Evolutionary conservation across 2,797 vertebrate species (phyloP).

Genomic region (Alosa sapidissima): DNA sequence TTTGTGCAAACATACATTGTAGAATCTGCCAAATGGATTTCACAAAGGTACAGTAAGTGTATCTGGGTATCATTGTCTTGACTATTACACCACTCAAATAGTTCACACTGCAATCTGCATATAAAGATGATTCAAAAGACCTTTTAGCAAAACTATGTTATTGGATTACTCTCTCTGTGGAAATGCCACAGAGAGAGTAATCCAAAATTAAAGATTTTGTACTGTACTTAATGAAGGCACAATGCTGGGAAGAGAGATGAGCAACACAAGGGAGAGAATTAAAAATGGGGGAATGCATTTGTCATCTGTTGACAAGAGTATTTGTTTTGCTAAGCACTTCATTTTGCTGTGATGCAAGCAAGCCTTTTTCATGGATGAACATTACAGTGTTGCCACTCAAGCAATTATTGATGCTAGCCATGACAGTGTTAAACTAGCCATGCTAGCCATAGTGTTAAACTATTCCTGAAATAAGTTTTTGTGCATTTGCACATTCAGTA

Average conservation of each 20-base stretch:
- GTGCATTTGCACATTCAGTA: background rate
- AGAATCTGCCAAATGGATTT: background rate
- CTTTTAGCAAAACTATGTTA: slow-evolving; percentile 36
- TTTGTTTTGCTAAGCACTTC: slow-evolving; percentile 13
- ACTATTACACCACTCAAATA: background rate
- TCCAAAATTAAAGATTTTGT: background rate
- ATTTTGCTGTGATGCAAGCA: background rate
- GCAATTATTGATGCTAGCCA: background rate
- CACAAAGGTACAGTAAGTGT: background rate
- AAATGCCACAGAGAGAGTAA: slow-evolving; percentile 36
- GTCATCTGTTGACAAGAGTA: slow-evolving; percentile 27
- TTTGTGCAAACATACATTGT: background rate
- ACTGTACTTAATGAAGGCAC: slow-evolving; percentile 45
- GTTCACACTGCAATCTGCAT: slow-evolving; percentile 20
- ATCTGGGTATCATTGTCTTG: background rate
- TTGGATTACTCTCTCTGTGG: slow-evolving; percentile 41
- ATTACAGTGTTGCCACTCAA: background rate
- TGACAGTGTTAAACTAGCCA: background rate
- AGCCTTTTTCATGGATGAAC: background rate
- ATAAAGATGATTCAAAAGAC: slow-evolving; percentile 33
- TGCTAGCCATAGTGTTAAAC: background rate
- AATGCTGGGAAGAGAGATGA: slow-evolving; percentile 25
- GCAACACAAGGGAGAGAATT: slow-evolving; percentile 37
- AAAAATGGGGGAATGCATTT: slow-evolving; percentile 40
- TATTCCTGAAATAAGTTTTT: background rate